Evolutionary conservation across 2,888 invertebrate genomes (phyloP).

Genomic region (Xanthostigma xanthostigma): DNA sequence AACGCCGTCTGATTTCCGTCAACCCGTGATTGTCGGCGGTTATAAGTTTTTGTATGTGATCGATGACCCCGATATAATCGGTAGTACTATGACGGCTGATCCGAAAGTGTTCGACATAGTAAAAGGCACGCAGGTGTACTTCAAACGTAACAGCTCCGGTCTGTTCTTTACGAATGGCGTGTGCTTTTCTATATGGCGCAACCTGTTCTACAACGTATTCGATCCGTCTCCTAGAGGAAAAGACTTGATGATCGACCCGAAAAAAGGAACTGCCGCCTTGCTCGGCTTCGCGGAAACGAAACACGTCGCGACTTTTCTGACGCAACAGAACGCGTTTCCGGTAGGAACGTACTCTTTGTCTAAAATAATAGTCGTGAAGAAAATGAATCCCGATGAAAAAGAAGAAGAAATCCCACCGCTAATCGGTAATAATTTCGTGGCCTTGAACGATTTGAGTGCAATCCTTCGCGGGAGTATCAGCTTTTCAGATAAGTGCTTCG

Average conservation of each 20-base stretch:
- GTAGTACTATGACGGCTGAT: constrained; percentile 23
- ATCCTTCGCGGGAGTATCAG: constrained; percentile 41
- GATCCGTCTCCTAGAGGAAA: constrained; percentile 43
- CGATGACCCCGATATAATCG: constrained; percentile 25
- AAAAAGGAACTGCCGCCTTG: constrained; percentile 38
- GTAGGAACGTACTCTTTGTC: constrained; percentile 35
- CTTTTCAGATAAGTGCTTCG: constrained; percentile 40
- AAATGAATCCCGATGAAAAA: constrained; percentile 30
- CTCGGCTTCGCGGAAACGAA: constrained; percentile 37
- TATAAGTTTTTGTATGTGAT: constrained; percentile 28
- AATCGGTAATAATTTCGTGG: constrained; percentile 30
- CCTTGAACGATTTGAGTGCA: constrained; percentile 38
- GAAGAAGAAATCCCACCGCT: constrained; percentile 34
- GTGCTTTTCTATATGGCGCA: constrained; percentile 41
- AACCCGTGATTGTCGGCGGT: constrained; percentile 28
- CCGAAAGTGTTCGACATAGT: constrained; percentile 29
- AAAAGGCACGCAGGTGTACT: constrained; percentile 39
- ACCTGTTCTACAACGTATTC: constrained; percentile 43
- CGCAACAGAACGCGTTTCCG: constrained; percentile 32
- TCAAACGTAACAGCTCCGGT: constrained; percentile 35
- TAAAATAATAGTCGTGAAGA: constrained; percentile 32
- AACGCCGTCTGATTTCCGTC: constrained; percentile 19
- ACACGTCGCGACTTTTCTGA: constrained; percentile 33
- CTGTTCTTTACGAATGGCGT: constrained; percentile 27
- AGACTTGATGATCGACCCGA: constrained; percentile 33